Evolutionary conservation across 2,797 vertebrate genomes (phyloP), one percentile per base, ranked within the genome.

Genomic region (Caiman crocodilus): DNA sequence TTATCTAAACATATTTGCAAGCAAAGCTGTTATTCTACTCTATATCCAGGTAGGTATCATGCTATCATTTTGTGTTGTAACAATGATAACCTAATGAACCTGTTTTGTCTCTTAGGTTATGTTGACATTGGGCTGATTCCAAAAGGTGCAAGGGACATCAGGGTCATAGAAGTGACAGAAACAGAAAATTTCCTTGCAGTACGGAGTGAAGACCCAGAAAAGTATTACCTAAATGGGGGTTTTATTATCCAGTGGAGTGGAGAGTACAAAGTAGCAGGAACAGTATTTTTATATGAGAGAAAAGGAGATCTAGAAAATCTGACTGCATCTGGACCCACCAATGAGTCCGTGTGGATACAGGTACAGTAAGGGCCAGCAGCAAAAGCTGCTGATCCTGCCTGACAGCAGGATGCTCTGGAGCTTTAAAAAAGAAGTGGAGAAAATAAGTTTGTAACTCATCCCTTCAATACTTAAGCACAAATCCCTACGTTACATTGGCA

Each of bases 221-320:
- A 99, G 71, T 99, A 99, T 92, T 99, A 98, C 92, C 98, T 99
- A 89, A 99, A 99, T 42, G 99, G 99, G 82, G 99, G 99, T 90
- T 99, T 98, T 96, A 99, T 99, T 95, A 99, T 99, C 97, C 99
- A 99, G 92, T 99, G 99, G 99, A 99, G 99, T 13, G 99, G 99
- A 25, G 99, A 99, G 97, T 99, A 99, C 79, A 98, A 98, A 94
- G 98, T 99, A 16, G 99, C 99, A 1, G 99, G 99, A 80, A 99
- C 99, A 0, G 87, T 98, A 58, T 99, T 99, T 98, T 98, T 97
- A 81, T 99, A 99, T 4, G 98, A 99, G 73, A 98, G 99, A 93
- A 98, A 94, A 21, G 99, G 99, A 10, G 99, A 99, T 96, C 96
- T 99, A 95, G 99, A 99, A 98, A 99, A 99, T 87, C 98, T 99